A percentile compares a stretch with the other conserved stretches of the same genome.
These are phyloP conservation scores for Leucoraja erinaceus DNA, from an alignment of 2,113 vertebrate species.

Conservation along the genomic window DNA sequence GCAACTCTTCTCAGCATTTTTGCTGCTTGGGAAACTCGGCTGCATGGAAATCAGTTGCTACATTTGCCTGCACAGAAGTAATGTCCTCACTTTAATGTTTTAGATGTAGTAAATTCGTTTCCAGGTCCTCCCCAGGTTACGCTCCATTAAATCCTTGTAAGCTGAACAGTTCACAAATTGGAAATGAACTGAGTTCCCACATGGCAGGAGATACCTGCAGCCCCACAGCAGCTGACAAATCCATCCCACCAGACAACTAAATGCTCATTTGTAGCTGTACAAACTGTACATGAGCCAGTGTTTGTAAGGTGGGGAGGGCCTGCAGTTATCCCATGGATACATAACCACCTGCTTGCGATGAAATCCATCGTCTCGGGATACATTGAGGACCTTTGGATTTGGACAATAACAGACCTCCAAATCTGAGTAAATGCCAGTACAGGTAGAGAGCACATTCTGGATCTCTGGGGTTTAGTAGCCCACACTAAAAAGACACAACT, in stretches of 20 bases:
- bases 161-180: too few relatives aligned
- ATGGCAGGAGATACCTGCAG: too few relatives aligned
- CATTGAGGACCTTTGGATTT: neutral
- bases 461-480: neutral
- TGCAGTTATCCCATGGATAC: neutral
- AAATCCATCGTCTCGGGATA: neutral
- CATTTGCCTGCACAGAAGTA: neutral
- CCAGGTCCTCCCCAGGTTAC: too few relatives aligned
- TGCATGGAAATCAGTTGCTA: neutral
- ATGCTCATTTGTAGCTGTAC: too few relatives aligned
- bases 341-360: neutral
- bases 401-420: neutral
- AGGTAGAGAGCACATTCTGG: neutral
- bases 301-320: too few relatives aligned
- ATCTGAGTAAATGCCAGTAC: neutral
- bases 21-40: neutral
- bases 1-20: neutral
- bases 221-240: too few relatives aligned
- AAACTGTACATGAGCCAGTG: too few relatives aligned
- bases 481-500: neutral
- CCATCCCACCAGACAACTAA: too few relatives aligned
- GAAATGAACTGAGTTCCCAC: too few relatives aligned
- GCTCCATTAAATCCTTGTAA: too few relatives aligned
- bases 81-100: neutral
- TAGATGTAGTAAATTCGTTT: neutral